Base-by-base conservation (phyloP, 1,140 invertebrate species). In the Dendroctonus ponderosae region DNA sequence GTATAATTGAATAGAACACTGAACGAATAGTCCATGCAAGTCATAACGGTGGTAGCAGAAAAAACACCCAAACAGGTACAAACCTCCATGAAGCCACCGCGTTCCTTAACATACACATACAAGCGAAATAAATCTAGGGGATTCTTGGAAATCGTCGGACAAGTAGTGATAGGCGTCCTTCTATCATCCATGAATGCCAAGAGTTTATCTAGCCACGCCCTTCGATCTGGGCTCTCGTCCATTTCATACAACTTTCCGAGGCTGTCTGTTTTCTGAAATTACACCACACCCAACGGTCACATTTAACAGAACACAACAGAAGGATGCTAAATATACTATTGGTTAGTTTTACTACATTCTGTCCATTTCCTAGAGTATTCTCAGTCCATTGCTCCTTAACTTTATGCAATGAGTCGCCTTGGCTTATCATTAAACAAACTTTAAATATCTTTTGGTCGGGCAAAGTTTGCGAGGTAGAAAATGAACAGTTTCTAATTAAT, bases 51-150 rank as follows among this genome's bases (percentile, higher is more conserved):
- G 56, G 38, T 65, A 52, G 49, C 9, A 46, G 39, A 58, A 58
- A n/a, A 61, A 14, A 11, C 37, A 44, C 48, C 57, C 57, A 67
- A 67, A 68, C 60, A 62, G 50, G 51, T 66, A 71, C 86, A 86
- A 87, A 97, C 95, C 89, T 98, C 95, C 81, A 96, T 88, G 87
- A 98, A 97, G 78, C 96, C 97, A 78, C 95, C 95, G 77, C 93
- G 88, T 76, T 98, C 95, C 83, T 95, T 93, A 76, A 97, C 95
- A 82, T 89, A 89, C 80, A 92, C 84, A 81, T 98, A 99, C 72
- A 99, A 89, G 76, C 92, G 86, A 86, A 94, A 99, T 73, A 99
- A 89, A 88, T 99, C 97, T 74, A 98, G 87, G 75, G 95, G 94
- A 83, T 97, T 94, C 86, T 98, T 98, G 81, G 92, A 95, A 81